Evolutionary conservation across 2,888 invertebrate genomes (phyloP).

Genomic region (Acleris emargana): DNA sequence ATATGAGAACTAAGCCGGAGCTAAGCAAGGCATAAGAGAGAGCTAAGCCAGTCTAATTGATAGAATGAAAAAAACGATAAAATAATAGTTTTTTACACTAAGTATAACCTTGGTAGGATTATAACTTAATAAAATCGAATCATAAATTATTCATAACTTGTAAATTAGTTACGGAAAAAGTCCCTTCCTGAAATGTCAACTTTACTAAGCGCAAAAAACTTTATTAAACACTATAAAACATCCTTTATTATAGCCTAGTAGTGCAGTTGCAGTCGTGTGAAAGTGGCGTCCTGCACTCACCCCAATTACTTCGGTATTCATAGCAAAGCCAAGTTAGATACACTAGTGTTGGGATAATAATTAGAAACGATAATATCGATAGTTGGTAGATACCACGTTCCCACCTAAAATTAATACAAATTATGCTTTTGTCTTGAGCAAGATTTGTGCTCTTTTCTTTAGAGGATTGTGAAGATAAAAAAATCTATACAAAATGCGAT

Average conservation of each 20-base stretch:
- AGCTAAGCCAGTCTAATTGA: no score
- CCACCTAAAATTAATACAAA: no score
- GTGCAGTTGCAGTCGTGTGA: slow-evolving; percentile 66
- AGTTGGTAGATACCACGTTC: not conserved
- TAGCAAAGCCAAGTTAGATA: slow-evolving; percentile 61
- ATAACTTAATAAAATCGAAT: not conserved
- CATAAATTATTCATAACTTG: slow-evolving; percentile 25
- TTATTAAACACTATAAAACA: slow-evolving; percentile 42
- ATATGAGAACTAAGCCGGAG: no score
- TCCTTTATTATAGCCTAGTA: slow-evolving; percentile 43
- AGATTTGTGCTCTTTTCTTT: no score
- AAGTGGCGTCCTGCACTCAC: slow-evolving; percentile 69
- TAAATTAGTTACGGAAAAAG: slow-evolving; percentile 41
- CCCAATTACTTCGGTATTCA: slow-evolving; percentile 74
- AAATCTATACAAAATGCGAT: no score
- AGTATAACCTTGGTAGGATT: not conserved
- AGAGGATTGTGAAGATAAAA: no score
- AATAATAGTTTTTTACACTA: no score
- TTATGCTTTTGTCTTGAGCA: no score
- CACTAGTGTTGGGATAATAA: slow-evolving; percentile 42
- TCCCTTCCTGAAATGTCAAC: slow-evolving; percentile 54
- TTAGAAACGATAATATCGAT: slow-evolving; percentile 38
- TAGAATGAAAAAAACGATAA: no score
- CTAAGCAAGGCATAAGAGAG: no score
- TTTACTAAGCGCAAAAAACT: slow-evolving; percentile 47